Percentiles rank a stretch among this genome's conserved stretches.
Evolutionary conservation across 1,140 invertebrate species (phyloP).

Genomic region (Hyposmocoma kahamanoa): DNA sequence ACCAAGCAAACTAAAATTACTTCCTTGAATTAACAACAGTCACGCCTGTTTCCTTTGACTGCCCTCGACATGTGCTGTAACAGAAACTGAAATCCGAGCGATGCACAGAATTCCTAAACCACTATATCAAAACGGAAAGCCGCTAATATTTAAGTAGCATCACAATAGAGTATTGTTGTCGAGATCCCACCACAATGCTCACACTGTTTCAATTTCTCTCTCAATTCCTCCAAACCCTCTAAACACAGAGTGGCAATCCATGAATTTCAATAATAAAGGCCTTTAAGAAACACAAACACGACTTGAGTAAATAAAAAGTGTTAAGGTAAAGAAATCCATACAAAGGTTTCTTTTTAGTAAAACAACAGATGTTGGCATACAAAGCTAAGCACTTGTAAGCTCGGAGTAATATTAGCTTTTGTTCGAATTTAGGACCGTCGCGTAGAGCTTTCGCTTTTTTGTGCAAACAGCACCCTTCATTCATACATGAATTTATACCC

Average conservation of each 20-base stretch:
- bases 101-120: background rate
- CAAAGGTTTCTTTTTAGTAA: slow-evolving; percentile 14
- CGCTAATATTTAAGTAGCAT: slow-evolving; percentile 37
- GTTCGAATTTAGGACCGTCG: too few species aligned
- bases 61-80: too few species aligned
- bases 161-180: slow-evolving; percentile 60
- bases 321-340: slow-evolving; percentile 13
- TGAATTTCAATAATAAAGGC: slow-evolving; percentile 53
- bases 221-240: slow-evolving; percentile 54
- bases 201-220: slow-evolving; percentile 39
- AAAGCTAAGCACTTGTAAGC: background rate
- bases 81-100: background rate
- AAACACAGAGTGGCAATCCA: slow-evolving; percentile 49
- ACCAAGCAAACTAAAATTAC: too few species aligned
- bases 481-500: background rate
- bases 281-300: slow-evolving; percentile 41
- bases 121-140: slow-evolving; percentile 18
- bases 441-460: too few species aligned
- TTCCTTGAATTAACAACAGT: too few species aligned
- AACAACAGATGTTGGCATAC: slow-evolving; percentile 29
- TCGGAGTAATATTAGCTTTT: background rate
- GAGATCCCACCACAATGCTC: slow-evolving; percentile 42
- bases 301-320: slow-evolving; percentile 54
- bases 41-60: too few species aligned
- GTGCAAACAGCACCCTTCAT: too few species aligned